Conservation (phyloP, 2,113 vertebrate genomes). For the Corythoichthys haematopterus region DNA sequence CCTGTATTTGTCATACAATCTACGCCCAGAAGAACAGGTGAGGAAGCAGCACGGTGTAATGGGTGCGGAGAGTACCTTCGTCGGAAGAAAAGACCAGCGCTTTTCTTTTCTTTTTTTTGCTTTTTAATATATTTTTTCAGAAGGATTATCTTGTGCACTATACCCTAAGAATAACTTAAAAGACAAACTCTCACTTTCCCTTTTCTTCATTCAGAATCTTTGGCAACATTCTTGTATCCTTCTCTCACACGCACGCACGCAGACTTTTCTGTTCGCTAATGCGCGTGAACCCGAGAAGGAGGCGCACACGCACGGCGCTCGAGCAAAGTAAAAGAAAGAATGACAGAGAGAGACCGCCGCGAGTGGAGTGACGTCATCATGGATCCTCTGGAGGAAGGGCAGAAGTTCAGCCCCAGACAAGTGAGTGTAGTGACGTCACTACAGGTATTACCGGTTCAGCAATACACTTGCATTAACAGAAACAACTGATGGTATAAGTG, state of each 20-base stretch:
- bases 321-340: neutral
- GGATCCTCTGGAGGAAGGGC: slow-evolving; percentile 37
- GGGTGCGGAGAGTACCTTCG: slow-evolving; percentile 4
- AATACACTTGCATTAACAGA: neutral
- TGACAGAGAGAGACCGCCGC: too few species aligned
- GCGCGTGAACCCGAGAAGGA: neutral
- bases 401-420: slow-evolving; percentile 33
- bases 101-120: neutral
- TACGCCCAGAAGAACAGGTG: neutral
- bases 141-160: neutral
- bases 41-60: neutral
- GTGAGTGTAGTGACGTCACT: slow-evolving; percentile 42
- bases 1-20: neutral
- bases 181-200: neutral
- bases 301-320: neutral
- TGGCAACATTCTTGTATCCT: neutral
- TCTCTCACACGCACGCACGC: neutral
- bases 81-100: neutral
- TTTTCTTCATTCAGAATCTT: neutral
- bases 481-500: neutral
- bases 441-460: neutral
- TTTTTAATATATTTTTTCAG: neutral
- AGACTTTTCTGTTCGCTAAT: neutral
- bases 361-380: slow-evolving; percentile 1
- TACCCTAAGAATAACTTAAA: neutral